These are phyloP conservation scores for Setophaga petechia DNA, from an alignment of 2,113 vertebrate species.

Conservation along the genomic window DNA sequence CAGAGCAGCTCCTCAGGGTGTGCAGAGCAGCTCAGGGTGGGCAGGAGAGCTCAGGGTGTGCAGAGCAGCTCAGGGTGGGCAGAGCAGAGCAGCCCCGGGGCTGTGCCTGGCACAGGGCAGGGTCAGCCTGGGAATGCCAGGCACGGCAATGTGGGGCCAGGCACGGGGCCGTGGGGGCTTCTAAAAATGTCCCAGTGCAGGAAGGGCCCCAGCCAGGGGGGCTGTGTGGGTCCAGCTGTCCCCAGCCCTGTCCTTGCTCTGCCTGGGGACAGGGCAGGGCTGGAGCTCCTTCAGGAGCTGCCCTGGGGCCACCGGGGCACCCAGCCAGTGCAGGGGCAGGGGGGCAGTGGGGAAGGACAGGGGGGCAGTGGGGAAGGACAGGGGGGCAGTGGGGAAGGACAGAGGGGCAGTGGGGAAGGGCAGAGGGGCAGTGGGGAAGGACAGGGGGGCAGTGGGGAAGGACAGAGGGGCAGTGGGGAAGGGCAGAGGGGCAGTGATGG, in stretches of 20 bases:
- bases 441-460: too few species aligned
- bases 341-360: too few species aligned
- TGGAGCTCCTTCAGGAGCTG: neutral
- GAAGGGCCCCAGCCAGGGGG: neutral
- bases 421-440: too few species aligned
- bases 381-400: too few species aligned
- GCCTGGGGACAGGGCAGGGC: neutral
- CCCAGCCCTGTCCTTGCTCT: neutral
- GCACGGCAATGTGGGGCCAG: neutral
- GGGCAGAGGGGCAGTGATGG: neutral
- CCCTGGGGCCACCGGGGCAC: neutral
- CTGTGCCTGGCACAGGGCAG: neutral
- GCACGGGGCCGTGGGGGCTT: neutral
- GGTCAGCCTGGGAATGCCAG: neutral
- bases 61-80: neutral
- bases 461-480: too few species aligned
- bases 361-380: too few species aligned
- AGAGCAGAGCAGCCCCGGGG: neutral
- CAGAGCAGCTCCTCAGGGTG: too few species aligned
- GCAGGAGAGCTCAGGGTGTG: neutral
- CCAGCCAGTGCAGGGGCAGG: too few species aligned
- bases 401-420: too few species aligned
- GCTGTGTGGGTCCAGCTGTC: slow-evolving; percentile 1
- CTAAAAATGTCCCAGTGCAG: neutral
- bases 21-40: neutral